Percentiles rank a stretch among this genome's conserved stretches.
phyloP scores from a whole-genome alignment of 1,140 invertebrate species.

The Aphelinus certus region DNA sequence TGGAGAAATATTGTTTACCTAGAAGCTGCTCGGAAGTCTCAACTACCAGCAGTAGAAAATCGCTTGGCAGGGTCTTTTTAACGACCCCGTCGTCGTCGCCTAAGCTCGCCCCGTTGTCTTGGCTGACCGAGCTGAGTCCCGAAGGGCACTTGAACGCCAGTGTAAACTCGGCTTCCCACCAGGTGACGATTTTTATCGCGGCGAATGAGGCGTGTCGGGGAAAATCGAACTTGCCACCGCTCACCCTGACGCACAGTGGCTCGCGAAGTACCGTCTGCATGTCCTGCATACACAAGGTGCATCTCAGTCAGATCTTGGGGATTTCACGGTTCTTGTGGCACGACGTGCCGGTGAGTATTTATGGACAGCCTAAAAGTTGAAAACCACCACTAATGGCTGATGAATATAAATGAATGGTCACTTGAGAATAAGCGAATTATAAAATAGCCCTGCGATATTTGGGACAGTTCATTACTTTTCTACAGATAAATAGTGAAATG shows the following conservation, averaged over 20 bases:
- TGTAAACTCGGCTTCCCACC: slow-evolving; percentile 78
- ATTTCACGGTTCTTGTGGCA: too few species aligned
- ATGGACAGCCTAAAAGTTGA: too few species aligned
- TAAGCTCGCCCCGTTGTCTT: neutral
- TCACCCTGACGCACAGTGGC: slow-evolving; percentile 75
- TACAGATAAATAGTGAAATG: too few species aligned
- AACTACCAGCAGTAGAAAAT: slow-evolving; percentile 74
- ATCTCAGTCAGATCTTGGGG: too few species aligned
- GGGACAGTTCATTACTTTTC: too few species aligned
- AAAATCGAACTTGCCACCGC: slow-evolving; percentile 81
- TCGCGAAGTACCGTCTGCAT: slow-evolving; percentile 81
- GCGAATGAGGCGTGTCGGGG: slow-evolving; percentile 83
- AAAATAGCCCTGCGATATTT: too few species aligned
- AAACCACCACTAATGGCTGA: too few species aligned
- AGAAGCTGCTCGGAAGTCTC: slow-evolving; percentile 76
- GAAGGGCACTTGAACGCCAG: slow-evolving; percentile 68
- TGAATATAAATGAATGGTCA: too few species aligned
- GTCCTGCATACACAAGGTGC: slow-evolving; percentile 59
- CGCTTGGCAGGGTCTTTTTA: slow-evolving; percentile 76
- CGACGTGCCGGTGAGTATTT: too few species aligned
- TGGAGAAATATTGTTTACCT: slow-evolving; percentile 44
- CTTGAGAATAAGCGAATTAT: too few species aligned
- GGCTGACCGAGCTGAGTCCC: slow-evolving; percentile 58
- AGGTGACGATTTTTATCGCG: slow-evolving; percentile 79
- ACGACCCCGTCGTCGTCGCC: slow-evolving; percentile 63